Base-by-base conservation (phyloP, 2,113 vertebrate genomes). In the Alligator sinensis region DNA sequence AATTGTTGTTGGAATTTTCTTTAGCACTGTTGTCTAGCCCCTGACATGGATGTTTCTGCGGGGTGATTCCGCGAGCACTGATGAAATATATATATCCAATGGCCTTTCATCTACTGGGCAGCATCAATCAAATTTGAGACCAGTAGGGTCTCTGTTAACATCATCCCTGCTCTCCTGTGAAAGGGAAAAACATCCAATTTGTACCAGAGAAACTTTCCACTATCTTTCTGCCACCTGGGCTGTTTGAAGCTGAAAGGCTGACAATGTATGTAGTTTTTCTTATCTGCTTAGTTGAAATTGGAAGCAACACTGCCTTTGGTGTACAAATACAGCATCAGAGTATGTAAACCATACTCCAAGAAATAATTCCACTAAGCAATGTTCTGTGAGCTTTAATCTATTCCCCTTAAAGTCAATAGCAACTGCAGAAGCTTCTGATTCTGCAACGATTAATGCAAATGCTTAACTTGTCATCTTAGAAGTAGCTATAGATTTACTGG, bases 291-390 rank as follows among this genome's bases (percentile, higher is more conserved):
- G 30, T 18, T 68, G 64, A 47, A 47, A 47, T 47, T 47, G 7
- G 7, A 47, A 47, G 47, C 47, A 47, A 47, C 47, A 47, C 47
- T 47, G 47, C 47, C 47, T 47, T 47, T 47, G 47, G 47, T 47
- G 7, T 47, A 47, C 47, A 47, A 68, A 68, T 68, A 68, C n/a
- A 68, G 9, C 18, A 34, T 38, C 30, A 21, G 34, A 30, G 34
- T 19, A 38, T 38, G 17, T 34, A 38, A 13, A 30, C 30, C 19
- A 34, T 38, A 70, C 18, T 38, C 30, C 19, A 34, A 21, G 5
- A 70, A 86, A 18, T 17, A 38, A 25, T 30, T 70, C 63, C 25
- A 9, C 3, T 57, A 62, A 4, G 0, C 0, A 11, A 2, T 81
- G 66, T 61, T 14, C 78, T 16, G 2, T 11, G 34, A 59, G 85